Percentiles rank a stretch among this genome's conserved stretches.
Conservation (phyloP, 2,797 vertebrate species). For the Perodicticus potto region DNA sequence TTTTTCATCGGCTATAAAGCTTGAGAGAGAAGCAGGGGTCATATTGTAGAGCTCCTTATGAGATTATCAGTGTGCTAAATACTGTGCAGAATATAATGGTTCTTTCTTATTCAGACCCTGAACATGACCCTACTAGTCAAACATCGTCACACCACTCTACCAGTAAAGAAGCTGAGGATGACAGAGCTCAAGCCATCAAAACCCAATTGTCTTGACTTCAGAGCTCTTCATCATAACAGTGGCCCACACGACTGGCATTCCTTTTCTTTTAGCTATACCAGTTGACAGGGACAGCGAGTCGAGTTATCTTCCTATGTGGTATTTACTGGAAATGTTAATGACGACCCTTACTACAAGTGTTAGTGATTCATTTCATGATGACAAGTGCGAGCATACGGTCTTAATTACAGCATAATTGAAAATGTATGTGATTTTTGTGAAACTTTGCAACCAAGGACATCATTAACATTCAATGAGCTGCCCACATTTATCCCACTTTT, state of each 20-base stretch:
- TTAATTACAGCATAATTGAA: conserved; percentile 57
- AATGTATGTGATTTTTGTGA: conserved; percentile 9
- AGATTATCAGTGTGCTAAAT: neutral
- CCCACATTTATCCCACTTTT: conserved; percentile 22
- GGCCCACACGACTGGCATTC: rapidly evolving
- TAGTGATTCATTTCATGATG: neutral
- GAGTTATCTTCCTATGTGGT: neutral
- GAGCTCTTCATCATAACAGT: neutral
- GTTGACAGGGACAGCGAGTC: neutral
- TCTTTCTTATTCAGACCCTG: neutral
- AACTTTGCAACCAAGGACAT: conserved; percentile 6
- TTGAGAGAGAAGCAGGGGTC: neutral
- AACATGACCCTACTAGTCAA: neutral
- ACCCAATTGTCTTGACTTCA: neutral
- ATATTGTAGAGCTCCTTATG: neutral
- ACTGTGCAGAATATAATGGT: neutral
- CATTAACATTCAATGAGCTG: conserved; percentile 62
- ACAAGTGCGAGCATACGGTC: neutral
- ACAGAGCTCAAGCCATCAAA: neutral
- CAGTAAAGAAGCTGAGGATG: neutral
- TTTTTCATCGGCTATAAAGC: neutral
- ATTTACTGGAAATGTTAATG: neutral
- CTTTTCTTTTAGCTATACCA: neutral
- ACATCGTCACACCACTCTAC: neutral
- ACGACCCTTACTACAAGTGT: neutral